Evolutionary conservation across 2,797 vertebrate species (phyloP), one percentile per base, ranked within the genome.

Genomic region (Thripadectes ignobilis): DNA sequence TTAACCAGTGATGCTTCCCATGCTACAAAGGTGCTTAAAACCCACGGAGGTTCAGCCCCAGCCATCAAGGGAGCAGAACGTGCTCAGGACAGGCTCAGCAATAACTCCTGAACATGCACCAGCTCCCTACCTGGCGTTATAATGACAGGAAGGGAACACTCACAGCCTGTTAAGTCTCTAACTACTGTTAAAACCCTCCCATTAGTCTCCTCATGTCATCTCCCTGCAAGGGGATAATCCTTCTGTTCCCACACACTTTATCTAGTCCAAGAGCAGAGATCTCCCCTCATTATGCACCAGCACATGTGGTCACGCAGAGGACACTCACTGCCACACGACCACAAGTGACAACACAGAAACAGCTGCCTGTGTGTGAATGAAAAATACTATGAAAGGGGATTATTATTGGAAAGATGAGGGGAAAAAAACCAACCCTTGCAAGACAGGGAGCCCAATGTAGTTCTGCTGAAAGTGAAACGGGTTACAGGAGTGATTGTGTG

Each of bases 121-220:
- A 39, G 89, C 82, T 88, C 65, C 75, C 82, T 43, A 5, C 13
- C 27, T 39, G 1, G 1, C 26, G 11, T 8, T 29, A 17, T 14
- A 52, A 55, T 3, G 75, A 48, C 72, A 85, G 85, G 58, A 30
- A 45, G 34, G 86, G 58, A 83, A 83, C 0, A 36, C 82, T 93
- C 75, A 14, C 51, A 94, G 89, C 78, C 79, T 3, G 29, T 6
- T 8, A 19, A 36, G 45, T 19, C 82, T 67, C 72, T 77, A 52
- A 89, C n/a, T 49, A 3, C 72, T 82, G 57, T 10, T 81, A 71
- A 85, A 93, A 94, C 32, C 49, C 90, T 94, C 74, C 90, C 62
- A 68, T 94, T 38, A 65, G 79, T 54, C 72, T 88, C 82, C 79
- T 54, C 39, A 3, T 59, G 82, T 76, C 95, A 63, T 39, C 76